phyloP scores from a whole-genome alignment of 2,797 vertebrate species.

The Eulemur mongoz region DNA sequence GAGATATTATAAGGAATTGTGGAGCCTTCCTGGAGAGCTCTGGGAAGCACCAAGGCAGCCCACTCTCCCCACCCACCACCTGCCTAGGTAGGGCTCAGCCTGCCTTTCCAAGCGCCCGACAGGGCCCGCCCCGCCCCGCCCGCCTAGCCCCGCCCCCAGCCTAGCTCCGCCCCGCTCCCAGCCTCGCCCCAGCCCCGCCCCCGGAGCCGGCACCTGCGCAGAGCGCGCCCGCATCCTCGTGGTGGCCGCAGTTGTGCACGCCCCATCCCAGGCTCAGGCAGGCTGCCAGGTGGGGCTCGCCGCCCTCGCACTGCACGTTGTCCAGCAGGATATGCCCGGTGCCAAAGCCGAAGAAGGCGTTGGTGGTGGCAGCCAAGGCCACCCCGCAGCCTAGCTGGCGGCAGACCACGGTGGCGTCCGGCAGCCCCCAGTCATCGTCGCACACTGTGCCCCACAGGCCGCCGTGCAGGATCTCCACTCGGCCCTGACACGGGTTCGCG shows the following conservation, averaged over 20 bases:
- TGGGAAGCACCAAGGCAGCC: not conserved
- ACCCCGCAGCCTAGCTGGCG: slow-evolving; percentile 92
- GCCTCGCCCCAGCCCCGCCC: not conserved
- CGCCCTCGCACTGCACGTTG: slow-evolving; percentile 93
- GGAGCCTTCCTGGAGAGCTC: not conserved
- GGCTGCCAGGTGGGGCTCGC: slow-evolving; percentile 85
- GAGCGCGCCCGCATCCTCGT: slow-evolving; percentile 94
- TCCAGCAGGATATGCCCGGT: slow-evolving; percentile 94
- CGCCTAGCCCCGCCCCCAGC: too few relatives aligned
- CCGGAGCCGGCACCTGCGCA: slow-evolving; percentile 87
- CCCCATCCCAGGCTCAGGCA: slow-evolving; percentile 96
- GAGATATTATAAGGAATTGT: not conserved
- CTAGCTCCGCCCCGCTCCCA: not conserved
- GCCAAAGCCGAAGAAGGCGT: slow-evolving; percentile 94
- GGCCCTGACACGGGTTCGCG: slow-evolving; percentile 89
- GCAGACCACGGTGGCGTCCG: slow-evolving; percentile 93
- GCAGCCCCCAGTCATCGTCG: slow-evolving; percentile 94
- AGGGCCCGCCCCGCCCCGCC: too few relatives aligned
- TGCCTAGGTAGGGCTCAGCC: not conserved
- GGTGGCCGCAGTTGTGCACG: slow-evolving; percentile 97
- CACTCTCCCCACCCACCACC: rapidly evolving
- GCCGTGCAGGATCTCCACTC: slow-evolving; percentile 93
- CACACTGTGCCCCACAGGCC: slow-evolving; percentile 97
- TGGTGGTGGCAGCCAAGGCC: slow-evolving; percentile 88
- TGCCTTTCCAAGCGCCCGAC: not conserved